Evolutionary conservation across 2,888 invertebrate species (phyloP), one percentile per base, ranked within the genome.

Genomic region (Pterostichus madidus): DNA sequence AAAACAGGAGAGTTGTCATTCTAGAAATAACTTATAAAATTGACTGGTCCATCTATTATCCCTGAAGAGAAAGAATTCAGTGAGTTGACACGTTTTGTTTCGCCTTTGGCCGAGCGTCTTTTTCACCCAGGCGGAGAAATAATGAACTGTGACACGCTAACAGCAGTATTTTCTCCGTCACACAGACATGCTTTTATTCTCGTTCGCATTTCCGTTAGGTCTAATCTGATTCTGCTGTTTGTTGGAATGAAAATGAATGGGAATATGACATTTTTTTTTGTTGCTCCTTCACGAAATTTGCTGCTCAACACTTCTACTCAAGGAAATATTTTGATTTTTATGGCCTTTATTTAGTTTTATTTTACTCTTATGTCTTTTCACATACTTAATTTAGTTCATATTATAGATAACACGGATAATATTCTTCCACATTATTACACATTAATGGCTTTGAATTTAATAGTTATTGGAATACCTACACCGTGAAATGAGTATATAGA

Each of bases 91-190:
- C 80, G 80, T 80, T 80, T 73, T 80, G 73, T 80, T 71, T 80
- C 59, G 68, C 11, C 31, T 31, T 17, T 56, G 53, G 59, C 44
- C 32, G 35, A 35, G 52, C 10, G 31, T 35, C 76, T 35, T 61
- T 52, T 68, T 64, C 64, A 32, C 24, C 49, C 17, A 80, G 46
- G 81, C 39, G 61, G 31, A 73, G 59, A 75, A 81, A 75, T 81
- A 81, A 81, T 81, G 81, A 81, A 75, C 81, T 81, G 81, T 81
- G 81, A 81, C 81, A 81, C 81, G 75, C 75, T 81, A 80, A 80
- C 80, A 80, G 80, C 80, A 80, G 80, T 80, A 80, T 80, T 80
- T 80, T 80, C 80, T 49, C 24, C 80, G 80, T 80, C 80, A 64
- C 80, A 80, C 68, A 80, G 80, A 80, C 80, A 61, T 80, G 80